phyloP scores from a whole-genome alignment of 2,113 vertebrate species.

The Heterotilapia buettikoferi region DNA sequence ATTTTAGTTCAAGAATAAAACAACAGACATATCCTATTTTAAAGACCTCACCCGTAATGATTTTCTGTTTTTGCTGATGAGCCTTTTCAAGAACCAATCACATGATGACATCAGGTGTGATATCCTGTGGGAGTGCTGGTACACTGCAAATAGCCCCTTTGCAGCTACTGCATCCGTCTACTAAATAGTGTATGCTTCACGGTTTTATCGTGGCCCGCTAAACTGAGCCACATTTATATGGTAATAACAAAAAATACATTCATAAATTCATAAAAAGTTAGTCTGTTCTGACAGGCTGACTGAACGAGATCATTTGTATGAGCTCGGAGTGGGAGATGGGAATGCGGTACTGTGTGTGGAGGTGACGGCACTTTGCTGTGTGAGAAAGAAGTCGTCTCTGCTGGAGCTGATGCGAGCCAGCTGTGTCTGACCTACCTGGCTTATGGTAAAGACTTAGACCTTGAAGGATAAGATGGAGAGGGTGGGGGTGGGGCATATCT shows the following conservation, averaged over 20 bases:
- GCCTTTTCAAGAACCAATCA: background rate
- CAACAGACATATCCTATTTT: background rate
- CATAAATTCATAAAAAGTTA: background rate
- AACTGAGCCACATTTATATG: background rate
- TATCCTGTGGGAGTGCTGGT: background rate
- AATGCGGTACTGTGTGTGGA: constrained; percentile 1
- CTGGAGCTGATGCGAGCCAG: constrained; percentile 56
- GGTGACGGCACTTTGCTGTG: constrained; percentile 16
- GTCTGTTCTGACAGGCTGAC: background rate
- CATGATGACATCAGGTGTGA: background rate
- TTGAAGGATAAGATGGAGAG: constrained; percentile 7
- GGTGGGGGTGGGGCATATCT: background rate
- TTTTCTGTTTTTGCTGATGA: background rate
- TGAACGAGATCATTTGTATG: constrained; percentile 11
- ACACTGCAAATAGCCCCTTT: background rate
- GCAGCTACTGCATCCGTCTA: background rate
- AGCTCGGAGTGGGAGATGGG: background rate
- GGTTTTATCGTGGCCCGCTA: background rate
- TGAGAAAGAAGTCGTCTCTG: constrained; percentile 23
- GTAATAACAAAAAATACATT: background rate
- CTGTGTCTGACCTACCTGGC: constrained; percentile 32
- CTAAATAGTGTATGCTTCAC: background rate
- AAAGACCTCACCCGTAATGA: background rate
- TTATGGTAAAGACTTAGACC: constrained; percentile 3
- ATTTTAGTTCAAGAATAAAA: background rate